These are phyloP conservation scores for Podargus strigoides DNA, from an alignment of 2,797 vertebrate genomes.

Conservation along the genomic window DNA sequence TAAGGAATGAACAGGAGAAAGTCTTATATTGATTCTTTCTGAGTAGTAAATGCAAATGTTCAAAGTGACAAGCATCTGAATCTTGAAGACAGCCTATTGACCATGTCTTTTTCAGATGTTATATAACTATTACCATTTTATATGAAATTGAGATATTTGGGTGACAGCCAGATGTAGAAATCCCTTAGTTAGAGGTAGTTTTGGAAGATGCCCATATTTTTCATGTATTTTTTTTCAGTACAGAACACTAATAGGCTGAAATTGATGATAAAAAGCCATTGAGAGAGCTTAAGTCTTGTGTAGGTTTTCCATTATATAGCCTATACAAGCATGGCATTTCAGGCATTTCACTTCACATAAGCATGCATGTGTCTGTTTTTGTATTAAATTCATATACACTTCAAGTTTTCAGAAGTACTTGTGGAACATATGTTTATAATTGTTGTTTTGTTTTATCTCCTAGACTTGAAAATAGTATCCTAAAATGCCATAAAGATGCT, in stretches of 20 bases:
- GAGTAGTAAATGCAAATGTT: not conserved
- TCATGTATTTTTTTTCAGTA: not conserved
- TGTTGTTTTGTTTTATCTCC: not conserved
- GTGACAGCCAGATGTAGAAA: not conserved
- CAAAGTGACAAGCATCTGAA: not conserved
- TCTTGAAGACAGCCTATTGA: not conserved
- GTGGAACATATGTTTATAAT: not conserved
- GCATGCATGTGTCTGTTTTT: fast-evolving
- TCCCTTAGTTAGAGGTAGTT: not conserved
- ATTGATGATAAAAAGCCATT: not conserved
- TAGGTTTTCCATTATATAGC: not conserved
- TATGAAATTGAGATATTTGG: not conserved
- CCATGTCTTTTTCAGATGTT: not conserved
- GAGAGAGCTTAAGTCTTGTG: not conserved
- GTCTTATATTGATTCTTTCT: not conserved
- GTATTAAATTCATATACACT: not conserved
- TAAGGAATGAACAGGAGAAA: not conserved
- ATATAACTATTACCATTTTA: not conserved
- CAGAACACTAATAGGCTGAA: not conserved
- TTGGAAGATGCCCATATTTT: not conserved
- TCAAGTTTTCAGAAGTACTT: not conserved
- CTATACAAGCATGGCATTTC: not conserved
- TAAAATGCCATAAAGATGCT: not conserved
- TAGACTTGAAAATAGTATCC: not conserved
- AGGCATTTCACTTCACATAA: not conserved